Base-by-base conservation (phyloP, 1,140 invertebrate species). In the Drosophila tsacasi region DNA sequence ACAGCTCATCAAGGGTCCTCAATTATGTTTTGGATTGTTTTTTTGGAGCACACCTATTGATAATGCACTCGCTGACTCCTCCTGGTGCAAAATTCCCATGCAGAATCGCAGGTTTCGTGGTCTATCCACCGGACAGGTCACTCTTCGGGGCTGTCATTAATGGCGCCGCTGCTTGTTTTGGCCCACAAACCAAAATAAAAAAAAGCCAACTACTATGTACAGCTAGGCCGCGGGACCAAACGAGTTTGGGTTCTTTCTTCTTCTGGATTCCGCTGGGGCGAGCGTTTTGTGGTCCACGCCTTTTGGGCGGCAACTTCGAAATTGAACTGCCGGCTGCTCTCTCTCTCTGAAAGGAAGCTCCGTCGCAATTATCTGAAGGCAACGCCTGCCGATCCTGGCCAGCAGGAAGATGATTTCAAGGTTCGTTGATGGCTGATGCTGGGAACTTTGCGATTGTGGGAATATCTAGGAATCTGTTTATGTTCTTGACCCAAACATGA, bases 161-260 rank as follows among this genome's bases (percentile, higher is more conserved):
- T 83, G 81, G 81, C 81, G 81, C 81, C 81, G 81, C 81, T 79
- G 81, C 81, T 79, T 40, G 69, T 76, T 83, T 83, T 83, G 58
- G 39, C 57, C 75, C 37, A 61, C 63, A 64, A 61, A 75, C 50
- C 42, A 74, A 55, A 13, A 23, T n/a, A n/a, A 46, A 13, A 27
- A 17, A 23, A 32, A 49, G 27, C 44, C 21, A 64, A 65, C 72
- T 47, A 49, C 60, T 55, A 75, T 61, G 63, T 77, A 69, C 58
- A 75, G 59, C 66, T 72, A 72, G 67, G 32, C 47, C 32, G 30
- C 47, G 30, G 47, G 37, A 32, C 47, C 21, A 77, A 77, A 77
- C 64, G n/a, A 54, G 74, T 76, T 76, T 76, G 42, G 39, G 73
- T 46, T 76, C 55, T 46, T 60, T 46, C n/a, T 40, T 46, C n/a